Evolutionary conservation across 1,140 invertebrate species (phyloP), one percentile per base, ranked within the genome.

Genomic region (Drosophila watanabei): DNA sequence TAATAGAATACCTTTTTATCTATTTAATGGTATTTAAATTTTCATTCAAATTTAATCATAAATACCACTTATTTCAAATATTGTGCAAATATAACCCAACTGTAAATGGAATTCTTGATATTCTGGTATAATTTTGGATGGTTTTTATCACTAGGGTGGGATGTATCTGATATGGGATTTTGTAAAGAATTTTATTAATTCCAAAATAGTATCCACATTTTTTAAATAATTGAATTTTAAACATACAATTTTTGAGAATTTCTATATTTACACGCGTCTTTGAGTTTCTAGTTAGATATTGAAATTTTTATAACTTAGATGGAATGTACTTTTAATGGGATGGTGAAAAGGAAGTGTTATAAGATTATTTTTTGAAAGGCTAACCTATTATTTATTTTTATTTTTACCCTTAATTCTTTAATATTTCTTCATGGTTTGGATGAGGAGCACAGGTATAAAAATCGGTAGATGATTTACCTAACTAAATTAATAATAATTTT

Each of bases 141-240:
- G 64, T 45, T 35, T 60, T 45, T 37, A 14, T 0, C 9, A 37
- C 28, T 30, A 8, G n/a, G 10, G 13, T 37, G 20, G 8, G 20
- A 14, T 61, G 18, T 66, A 61, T 33, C 16, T 45, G n/a, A 32
- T 46, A 61, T 46, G 41, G 5, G 16, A 13, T 11, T 66, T 20
- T 0, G 2, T 60, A 39, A 1, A 14, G 20, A 33, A 60, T 43
- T 28, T 0, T 2, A 24, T 43, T 0, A 24, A 2, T 14, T 11
- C 20, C 3, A 0, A 33, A 13, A 16, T 14, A 8, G 11, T 14
- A 14, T 33, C 2, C 9, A 6, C 13, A n/a, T 41, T 33, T 43
- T 11, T n/a, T 9, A 1, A 8, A 24, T 13, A 35, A 35, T 16
- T 14, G 16, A 20, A 54, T 5, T 20, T 18, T 6, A 13, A 13